These are phyloP conservation scores for Eudyptes chrysolophus DNA, from an alignment of 2,113 vertebrate species.

Conservation along the genomic window DNA sequence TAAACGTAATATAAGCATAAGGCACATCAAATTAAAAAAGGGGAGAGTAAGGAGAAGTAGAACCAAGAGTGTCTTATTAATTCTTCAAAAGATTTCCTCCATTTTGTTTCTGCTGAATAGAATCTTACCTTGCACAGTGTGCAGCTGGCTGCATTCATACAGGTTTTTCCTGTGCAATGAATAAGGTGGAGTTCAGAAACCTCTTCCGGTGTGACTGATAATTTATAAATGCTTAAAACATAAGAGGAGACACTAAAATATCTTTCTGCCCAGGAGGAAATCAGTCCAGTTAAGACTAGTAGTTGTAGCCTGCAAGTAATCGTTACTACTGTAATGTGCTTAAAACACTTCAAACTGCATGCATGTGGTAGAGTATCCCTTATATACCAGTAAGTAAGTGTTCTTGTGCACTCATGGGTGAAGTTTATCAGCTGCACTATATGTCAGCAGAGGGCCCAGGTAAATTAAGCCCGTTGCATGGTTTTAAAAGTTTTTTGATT, in stretches of 20 bases:
- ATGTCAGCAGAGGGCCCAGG: not conserved
- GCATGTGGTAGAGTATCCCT: fast-evolving
- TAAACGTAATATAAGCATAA: not conserved
- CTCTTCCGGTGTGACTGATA: not conserved
- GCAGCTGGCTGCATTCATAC: not conserved
- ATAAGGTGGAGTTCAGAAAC: not conserved
- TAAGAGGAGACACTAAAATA: not conserved
- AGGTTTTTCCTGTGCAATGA: not conserved
- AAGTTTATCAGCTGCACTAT: not conserved
- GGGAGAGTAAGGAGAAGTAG: not conserved
- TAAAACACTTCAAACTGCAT: not conserved
- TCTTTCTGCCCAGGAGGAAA: not conserved
- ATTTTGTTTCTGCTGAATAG: not conserved
- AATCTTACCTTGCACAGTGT: not conserved
- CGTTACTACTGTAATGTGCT: not conserved
- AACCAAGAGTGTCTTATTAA: not conserved
- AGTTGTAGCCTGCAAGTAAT: not conserved
- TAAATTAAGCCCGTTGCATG: not conserved
- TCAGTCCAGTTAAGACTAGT: no score
- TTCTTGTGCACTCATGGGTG: not conserved
- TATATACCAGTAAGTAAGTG: not conserved
- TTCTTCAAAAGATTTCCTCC: not conserved
- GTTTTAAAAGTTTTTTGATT: not conserved
- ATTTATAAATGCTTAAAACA: not conserved
- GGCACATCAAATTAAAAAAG: not conserved